Base-by-base conservation (phyloP, 2,797 vertebrate genomes). In the Phylloscopus collybita region DNA sequence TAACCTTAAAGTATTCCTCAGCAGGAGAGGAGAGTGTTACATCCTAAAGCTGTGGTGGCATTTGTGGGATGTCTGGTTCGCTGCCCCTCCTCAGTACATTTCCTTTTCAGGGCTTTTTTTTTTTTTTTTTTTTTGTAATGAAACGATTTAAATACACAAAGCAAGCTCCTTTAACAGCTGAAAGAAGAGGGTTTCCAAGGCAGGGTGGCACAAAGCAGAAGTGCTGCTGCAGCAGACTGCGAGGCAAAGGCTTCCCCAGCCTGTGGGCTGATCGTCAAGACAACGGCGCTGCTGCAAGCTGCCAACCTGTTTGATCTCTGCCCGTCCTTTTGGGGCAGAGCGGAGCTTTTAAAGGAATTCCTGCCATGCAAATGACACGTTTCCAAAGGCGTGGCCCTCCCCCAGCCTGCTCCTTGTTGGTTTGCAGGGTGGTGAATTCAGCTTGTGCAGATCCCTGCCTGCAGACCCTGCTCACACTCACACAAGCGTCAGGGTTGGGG, bases 1-100 rank as follows among this genome's bases (percentile, higher is more conserved):
- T 96, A 95, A 92, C 88, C 91, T 92, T 50, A 86, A 60, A 93
- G 89, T 53, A 65, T 92, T 76, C 73, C 49, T 65, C 59, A 57
- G 47, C 87, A 64, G 76, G 76, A 82, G 66, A 69, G 64, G 62
- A 57, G 65, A 59, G 59, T 7, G 38, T 66, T 85, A 30, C 25
- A 6, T n/a, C 12, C 40, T 36, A 44, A 34, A 13, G 5, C 81
- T 30, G 56, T 19, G 27, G 11, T 73, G 72, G 27, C 56, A 9
- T 0, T 7, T 11, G n/a, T 73, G 75, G 67, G 44, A 20, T 0
- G 2, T 21, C 51, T 27, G 17, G 3, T 47, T 23, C 3, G 2
- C 67, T 80, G 26, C 60, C 47, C 42, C 30, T 23, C 30, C 59
- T 70, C 57, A n/a, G 57, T n/a, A 22, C 22, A 92, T 61, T 44